Percentiles rank a stretch among this genome's conserved stretches.
Evolutionary conservation across 2,888 invertebrate genomes (phyloP).

Genomic region (Coenonympha glycerion): DNA sequence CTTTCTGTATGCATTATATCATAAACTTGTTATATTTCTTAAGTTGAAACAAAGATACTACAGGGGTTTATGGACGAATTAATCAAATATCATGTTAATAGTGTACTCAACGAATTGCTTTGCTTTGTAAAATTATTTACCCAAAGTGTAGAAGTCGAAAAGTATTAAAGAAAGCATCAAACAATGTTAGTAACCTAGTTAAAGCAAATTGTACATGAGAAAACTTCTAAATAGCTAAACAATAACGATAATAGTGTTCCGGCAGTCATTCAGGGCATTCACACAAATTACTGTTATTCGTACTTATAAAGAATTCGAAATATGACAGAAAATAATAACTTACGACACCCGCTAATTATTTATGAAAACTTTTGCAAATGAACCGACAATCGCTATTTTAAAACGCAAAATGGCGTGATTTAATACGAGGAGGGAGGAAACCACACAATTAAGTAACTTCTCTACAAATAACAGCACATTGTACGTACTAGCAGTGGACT

Average conservation of each 20-base stretch:
- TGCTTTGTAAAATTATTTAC: too few relatives aligned
- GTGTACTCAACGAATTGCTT: too few relatives aligned
- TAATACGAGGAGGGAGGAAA: conserved; percentile 46
- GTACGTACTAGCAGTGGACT: conserved; percentile 49
- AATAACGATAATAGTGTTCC: conserved; percentile 18
- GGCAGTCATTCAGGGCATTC: conserved; percentile 24
- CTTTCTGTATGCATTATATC: too few relatives aligned
- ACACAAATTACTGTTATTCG: conserved; percentile 28
- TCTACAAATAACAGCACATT: conserved; percentile 68
- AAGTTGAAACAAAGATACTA: too few relatives aligned
- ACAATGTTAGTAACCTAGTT: background rate
- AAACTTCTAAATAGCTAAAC: conserved; percentile 18
- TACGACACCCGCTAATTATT: conserved; percentile 29
- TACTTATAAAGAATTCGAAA: conserved; percentile 9
- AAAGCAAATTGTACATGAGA: conserved; percentile 1
- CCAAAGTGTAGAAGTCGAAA: too few relatives aligned
- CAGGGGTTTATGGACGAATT: too few relatives aligned
- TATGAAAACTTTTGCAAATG: conserved; percentile 27
- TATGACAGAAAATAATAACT: conserved; percentile 13
- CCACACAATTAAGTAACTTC: conserved; percentile 59
- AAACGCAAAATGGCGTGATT: conserved; percentile 57
- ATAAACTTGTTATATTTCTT: too few relatives aligned
- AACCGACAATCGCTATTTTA: conserved; percentile 20
- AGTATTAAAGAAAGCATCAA: background rate
- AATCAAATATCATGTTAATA: too few relatives aligned